Conservation (phyloP, 1,140 invertebrate species). For the Eufriesea mexicana region DNA sequence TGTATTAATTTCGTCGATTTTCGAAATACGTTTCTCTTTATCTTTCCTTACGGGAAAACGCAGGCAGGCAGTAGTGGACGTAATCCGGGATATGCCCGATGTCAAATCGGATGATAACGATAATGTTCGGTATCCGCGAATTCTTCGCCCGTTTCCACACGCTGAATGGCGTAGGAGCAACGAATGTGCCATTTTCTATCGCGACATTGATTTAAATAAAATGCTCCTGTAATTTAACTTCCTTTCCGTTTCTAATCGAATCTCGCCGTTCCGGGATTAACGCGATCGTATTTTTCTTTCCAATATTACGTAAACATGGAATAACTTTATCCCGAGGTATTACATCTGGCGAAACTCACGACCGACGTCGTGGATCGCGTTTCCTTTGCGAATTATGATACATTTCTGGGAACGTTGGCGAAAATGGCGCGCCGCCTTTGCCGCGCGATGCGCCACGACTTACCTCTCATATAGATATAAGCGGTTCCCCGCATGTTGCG, state of each 20-base stretch:
- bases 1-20: too few species aligned
- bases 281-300: constrained; percentile 51
- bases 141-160: too few species aligned
- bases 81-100: too few species aligned
- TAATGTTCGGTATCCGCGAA: too few species aligned
- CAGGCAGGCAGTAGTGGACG: too few species aligned
- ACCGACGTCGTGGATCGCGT: not conserved
- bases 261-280: not conserved
- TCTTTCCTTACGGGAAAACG: too few species aligned
- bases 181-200: too few species aligned
- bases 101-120: too few species aligned
- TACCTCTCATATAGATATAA: constrained; percentile 90
- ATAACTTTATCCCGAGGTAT: constrained; percentile 69
- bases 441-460: constrained; percentile 57
- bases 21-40: too few species aligned
- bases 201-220: too few species aligned
- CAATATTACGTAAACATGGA: constrained; percentile 73
- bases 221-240: too few species aligned
- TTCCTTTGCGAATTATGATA: not conserved
- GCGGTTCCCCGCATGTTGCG: constrained; percentile 89
- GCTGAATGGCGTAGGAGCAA: not conserved
- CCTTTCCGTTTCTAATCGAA: too few species aligned
- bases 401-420: not conserved
- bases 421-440: not conserved
- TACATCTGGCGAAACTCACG: not conserved